These are phyloP conservation scores for Hephaestus fuliginosus DNA, from an alignment of 2,797 vertebrate genomes.

Conservation along the genomic window DNA sequence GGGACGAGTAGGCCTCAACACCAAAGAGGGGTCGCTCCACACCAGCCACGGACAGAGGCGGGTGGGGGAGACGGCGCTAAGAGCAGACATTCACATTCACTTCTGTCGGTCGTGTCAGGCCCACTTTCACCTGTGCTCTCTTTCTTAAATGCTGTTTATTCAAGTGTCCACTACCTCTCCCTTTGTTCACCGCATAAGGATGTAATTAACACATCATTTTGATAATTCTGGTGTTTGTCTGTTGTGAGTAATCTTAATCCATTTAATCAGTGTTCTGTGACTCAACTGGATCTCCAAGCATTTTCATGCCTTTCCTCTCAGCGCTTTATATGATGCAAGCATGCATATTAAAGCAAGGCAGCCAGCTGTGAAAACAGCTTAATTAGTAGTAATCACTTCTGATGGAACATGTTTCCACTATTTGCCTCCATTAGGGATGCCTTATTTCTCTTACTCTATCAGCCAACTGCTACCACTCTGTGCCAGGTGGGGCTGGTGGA, in stretches of 20 bases:
- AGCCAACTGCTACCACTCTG: slow-evolving; percentile 77
- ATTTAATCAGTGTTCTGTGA: slow-evolving; percentile 71
- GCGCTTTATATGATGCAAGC: slow-evolving; percentile 74
- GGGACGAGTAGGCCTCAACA: slow-evolving; percentile 75
- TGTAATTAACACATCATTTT: slow-evolving; percentile 54
- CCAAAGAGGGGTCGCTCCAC: slow-evolving; percentile 66
- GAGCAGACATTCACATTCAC: slow-evolving; percentile 29
- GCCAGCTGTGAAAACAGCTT: slow-evolving; percentile 87
- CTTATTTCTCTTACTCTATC: slow-evolving; percentile 82
- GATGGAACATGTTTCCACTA: slow-evolving; percentile 87
- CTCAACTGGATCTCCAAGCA: slow-evolving; percentile 67
- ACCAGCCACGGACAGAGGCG: slow-evolving; percentile 52
- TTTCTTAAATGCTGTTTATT: slow-evolving; percentile 10
- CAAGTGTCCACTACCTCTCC: slow-evolving; percentile 2
- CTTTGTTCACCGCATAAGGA: slow-evolving; percentile 19
- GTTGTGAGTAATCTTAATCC: slow-evolving; percentile 67
- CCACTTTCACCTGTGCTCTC: not conserved
- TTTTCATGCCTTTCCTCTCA: slow-evolving; percentile 66
- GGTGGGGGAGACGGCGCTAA: slow-evolving; percentile 41
- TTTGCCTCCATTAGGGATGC: slow-evolving; percentile 85
- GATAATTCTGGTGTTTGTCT: slow-evolving; percentile 55
- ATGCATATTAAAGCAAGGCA: slow-evolving; percentile 84
- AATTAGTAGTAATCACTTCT: slow-evolving; percentile 88
- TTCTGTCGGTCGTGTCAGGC: not conserved
- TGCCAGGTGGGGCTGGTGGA: slow-evolving; percentile 76